Evolutionary conservation across 2,888 invertebrate species (phyloP).

Genomic region (Apeira syringaria): DNA sequence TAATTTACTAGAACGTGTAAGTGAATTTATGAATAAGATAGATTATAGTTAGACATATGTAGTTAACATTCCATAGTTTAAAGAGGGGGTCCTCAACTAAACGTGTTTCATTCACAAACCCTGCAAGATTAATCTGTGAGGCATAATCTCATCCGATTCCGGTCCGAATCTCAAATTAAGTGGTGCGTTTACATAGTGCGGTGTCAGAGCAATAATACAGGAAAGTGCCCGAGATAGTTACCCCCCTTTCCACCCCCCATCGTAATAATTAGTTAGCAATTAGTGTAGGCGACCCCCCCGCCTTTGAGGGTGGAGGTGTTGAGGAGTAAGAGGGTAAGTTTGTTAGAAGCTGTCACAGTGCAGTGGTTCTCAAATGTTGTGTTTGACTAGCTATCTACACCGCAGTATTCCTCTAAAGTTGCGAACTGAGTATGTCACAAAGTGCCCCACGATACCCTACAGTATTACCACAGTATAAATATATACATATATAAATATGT

Average conservation of each 20-base stretch:
- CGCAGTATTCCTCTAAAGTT: background rate
- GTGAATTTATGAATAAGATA: no score
- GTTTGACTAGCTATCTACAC: background rate
- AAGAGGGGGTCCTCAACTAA: background rate
- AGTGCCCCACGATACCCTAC: no score
- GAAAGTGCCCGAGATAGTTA: constrained; percentile 22
- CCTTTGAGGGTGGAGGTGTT: constrained; percentile 14
- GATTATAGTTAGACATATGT: no score
- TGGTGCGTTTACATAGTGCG: constrained; percentile 16
- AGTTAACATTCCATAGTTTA: no score
- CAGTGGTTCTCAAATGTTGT: constrained; percentile 18
- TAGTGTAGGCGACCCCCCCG: constrained; percentile 31
- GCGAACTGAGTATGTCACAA: background rate
- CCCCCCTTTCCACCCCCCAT: constrained; percentile 12
- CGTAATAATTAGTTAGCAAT: constrained; percentile 40
- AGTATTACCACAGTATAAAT: no score
- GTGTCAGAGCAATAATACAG: constrained; percentile 24
- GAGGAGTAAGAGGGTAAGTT: constrained; percentile 12
- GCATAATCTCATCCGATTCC: constrained; percentile 22
- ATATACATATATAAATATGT: no score
- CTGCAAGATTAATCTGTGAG: constrained; percentile 2
- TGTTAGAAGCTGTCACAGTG: constrained; percentile 24
- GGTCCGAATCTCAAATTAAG: no score
- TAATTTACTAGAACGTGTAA: no score
- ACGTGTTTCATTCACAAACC: background rate